Base-by-base conservation (phyloP, 2,113 vertebrate species). In the Paedocypris sp. region DNA sequence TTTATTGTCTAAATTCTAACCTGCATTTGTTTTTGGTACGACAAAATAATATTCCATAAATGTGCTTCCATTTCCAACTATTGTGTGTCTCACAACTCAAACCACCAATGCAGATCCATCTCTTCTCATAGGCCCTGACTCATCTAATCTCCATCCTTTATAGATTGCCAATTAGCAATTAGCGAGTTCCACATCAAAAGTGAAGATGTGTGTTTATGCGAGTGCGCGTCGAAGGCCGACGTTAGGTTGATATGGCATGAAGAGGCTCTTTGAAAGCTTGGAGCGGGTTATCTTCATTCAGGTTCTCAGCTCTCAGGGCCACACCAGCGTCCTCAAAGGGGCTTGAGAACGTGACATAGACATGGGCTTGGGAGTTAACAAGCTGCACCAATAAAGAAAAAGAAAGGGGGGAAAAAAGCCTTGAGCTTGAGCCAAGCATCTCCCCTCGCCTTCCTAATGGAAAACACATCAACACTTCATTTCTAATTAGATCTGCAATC, bases 121-220 rank as follows among this genome's bases (percentile, higher is more conserved):
- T 73, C 53, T 62, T 66, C 60, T 45, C 54, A 29, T 71, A 74
- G 75, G 67, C 67, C 41, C 66, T 71, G 54, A 62, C 56, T 74
- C 70, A 73, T 78, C 62, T 68, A 67, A 75, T 74, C 72, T 58
- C 46, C 70, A 71, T 71, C 72, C 67, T 77, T 72, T 75, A 74
- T 67, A 67, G 64, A 68, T 43, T 79, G 70, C 72, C 79, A 82
- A 81, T 82, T 79, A 81, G 69, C 58, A 73, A 72, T 79, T 63
- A 77, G 56, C 68, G 66, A 57, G 51, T 28, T 41, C 61, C 7
- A 66, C 72, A 79, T 78, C 73, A 77, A 79, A 78, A 73, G 67
- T 26, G 36, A 64, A 42, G 42, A 54, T 31, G 41, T 18, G 18
- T 36, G 28, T 20, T 38, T 43, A 46, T 39, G 41, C 15, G 31